Evolutionary conservation across 2,797 vertebrate genomes (phyloP).

Genomic region (Acropternis orthonyx): DNA sequence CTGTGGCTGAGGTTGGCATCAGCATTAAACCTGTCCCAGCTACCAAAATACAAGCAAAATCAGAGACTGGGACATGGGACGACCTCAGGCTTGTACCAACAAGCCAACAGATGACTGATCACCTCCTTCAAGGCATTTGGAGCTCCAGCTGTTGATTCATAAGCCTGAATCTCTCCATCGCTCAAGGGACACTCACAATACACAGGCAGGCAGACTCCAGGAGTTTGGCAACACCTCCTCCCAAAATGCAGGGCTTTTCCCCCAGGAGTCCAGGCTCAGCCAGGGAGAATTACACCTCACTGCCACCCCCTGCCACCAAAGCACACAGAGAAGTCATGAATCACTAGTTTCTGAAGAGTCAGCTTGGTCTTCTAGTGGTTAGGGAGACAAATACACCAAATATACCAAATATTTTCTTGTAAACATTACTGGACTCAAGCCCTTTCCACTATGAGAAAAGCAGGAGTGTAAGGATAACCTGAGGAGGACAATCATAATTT

Average conservation of each 20-base stretch:
- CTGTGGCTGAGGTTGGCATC: not conserved
- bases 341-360: not conserved
- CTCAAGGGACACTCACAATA: not conserved
- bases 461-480: not conserved
- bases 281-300: not conserved
- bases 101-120: not conserved
- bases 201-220: not conserved
- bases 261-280: not conserved
- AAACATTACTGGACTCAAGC: not conserved
- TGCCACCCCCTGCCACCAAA: not conserved
- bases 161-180: not conserved
- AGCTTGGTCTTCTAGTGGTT: not conserved
- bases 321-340: fast-evolving
- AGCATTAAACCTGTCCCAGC: not conserved
- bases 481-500: not conserved
- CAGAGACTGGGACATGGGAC: not conserved
- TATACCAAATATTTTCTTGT: not conserved
- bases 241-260: not conserved
- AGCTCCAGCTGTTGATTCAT: not conserved
- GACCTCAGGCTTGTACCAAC: not conserved
- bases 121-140: not conserved
- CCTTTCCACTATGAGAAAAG: not conserved
- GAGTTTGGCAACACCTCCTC: not conserved
- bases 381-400: not conserved
- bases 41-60: not conserved